Conservation (phyloP, 2,888 invertebrate species). For the Sesamia inferens region DNA sequence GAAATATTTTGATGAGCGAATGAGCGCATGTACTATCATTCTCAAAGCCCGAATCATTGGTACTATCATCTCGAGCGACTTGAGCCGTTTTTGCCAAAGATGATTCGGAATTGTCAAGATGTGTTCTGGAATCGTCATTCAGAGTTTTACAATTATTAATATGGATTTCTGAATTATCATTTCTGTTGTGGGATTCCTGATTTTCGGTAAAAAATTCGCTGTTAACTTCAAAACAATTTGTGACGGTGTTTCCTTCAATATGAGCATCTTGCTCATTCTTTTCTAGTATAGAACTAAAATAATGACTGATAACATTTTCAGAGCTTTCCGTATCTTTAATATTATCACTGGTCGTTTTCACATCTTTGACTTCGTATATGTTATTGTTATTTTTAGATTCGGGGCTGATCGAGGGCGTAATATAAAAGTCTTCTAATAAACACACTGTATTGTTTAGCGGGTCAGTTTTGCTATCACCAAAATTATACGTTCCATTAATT, state of each 20-base stretch:
- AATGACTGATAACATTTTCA: neutral
- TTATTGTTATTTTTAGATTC: conserved; percentile 8
- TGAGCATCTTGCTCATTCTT: neutral
- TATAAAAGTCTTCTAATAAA: conserved; percentile 31
- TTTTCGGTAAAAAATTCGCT: conserved; percentile 23
- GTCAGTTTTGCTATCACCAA: neutral
- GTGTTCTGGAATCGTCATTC: neutral
- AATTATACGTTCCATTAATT: neutral
- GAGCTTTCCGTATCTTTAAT: neutral
- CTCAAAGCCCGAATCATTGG: conserved; percentile 70
- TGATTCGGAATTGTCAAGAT: neutral
- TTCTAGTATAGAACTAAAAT: neutral
- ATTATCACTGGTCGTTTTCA: neutral
- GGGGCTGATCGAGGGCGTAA: conserved; percentile 3
- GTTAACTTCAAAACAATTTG: neutral
- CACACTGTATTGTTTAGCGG: neutral
- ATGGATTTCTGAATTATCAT: neutral
- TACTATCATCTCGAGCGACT: conserved; percentile 20
- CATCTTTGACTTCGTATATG: neutral
- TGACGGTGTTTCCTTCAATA: neutral
- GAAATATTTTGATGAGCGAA: conserved; percentile 66
- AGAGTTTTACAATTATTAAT: neutral
- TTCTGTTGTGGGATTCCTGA: neutral
- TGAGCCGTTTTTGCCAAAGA: neutral
- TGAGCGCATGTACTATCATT: conserved; percentile 64